Conservation (phyloP, 2,113 vertebrate species). For the Rhadina sibilatrix region DNA sequence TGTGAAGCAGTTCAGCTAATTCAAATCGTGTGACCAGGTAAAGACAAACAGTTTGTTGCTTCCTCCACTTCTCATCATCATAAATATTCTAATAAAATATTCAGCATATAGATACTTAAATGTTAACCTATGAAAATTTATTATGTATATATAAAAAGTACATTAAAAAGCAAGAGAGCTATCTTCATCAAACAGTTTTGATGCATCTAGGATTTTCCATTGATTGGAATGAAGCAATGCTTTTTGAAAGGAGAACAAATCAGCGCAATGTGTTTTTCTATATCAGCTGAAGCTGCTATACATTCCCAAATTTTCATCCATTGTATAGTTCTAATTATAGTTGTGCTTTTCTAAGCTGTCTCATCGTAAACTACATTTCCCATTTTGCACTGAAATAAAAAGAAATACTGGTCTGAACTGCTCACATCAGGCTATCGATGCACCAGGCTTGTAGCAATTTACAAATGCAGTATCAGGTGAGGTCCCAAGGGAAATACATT, state of each 20-base stretch:
- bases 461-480: background rate
- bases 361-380: background rate
- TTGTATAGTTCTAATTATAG: background rate
- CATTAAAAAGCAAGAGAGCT: background rate
- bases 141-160: background rate
- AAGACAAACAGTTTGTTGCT: background rate
- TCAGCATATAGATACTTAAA: background rate
- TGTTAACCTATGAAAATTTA: background rate
- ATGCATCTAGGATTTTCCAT: background rate
- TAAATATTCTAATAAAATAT: background rate
- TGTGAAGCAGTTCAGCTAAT: background rate
- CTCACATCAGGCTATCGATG: background rate
- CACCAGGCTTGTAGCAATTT: background rate
- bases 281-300: background rate
- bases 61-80: background rate
- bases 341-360: background rate
- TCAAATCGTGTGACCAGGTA: background rate
- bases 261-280: background rate
- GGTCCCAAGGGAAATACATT: background rate
- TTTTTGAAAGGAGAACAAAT: background rate
- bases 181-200: background rate
- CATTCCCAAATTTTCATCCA: background rate
- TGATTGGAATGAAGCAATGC: background rate
- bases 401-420: background rate
- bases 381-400: background rate